These are phyloP conservation scores for Aphelinus certus DNA, from an alignment of 1,140 invertebrate species.

Conservation along the genomic window DNA sequence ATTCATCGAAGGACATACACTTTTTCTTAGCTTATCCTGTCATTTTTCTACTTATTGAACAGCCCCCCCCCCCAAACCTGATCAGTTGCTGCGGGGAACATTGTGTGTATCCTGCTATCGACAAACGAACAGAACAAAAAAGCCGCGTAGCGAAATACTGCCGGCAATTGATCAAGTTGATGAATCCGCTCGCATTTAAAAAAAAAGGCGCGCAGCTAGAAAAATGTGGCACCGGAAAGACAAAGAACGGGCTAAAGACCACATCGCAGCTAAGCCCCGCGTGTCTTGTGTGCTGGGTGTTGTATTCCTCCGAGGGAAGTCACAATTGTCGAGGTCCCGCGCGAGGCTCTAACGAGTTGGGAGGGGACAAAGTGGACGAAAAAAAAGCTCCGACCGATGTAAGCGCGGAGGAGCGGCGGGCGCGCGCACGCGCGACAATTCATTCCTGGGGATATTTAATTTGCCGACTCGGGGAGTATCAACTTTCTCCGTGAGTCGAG, in stretches of 20 bases:
- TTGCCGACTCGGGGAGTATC: not conserved
- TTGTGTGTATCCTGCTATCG: no score
- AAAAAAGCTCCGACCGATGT: constrained; percentile 3
- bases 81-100: no score
- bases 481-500: not conserved
- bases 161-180: not conserved
- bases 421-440: constrained; percentile 6
- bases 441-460: constrained; percentile 19
- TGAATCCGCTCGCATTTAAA: not conserved
- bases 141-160: not conserved
- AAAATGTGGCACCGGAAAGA: not conserved
- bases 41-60: no score
- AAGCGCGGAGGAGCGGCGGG: not conserved
- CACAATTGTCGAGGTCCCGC: constrained; percentile 1
- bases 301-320: constrained; percentile 22
- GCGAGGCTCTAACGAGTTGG: constrained; percentile 1
- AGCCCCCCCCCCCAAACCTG: no score
- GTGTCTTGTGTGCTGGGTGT: not conserved
- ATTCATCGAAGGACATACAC: no score
- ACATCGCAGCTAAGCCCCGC: not conserved
- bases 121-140: no score
- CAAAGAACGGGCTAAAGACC: not conserved
- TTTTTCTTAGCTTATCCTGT: no score
- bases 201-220: not conserved
- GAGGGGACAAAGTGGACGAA: not conserved